Evolutionary conservation across 2,797 vertebrate species (phyloP), one percentile per base, ranked within the genome.

Genomic region (Typhlichthys eigenmanni): DNA sequence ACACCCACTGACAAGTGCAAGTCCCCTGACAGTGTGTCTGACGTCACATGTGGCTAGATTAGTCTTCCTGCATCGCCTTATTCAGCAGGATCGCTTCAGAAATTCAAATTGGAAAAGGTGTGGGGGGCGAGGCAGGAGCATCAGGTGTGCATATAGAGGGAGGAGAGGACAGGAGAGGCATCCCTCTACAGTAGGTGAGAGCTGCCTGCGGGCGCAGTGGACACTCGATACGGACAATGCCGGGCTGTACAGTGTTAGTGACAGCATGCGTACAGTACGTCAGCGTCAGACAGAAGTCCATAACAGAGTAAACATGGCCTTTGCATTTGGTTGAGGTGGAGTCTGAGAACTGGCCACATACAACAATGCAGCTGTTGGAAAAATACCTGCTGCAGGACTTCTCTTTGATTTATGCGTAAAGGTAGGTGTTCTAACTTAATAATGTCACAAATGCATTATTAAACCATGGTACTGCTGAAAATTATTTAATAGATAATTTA

Each of bases 21-120:
- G 75, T 92, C 89, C 87, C 90, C 69, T 74, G 87, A 81, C 74
- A 81, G 69, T 53, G 34, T 53, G 24, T 54, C 62, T 85, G 89
- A 90, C 83, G 87, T 89, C 89, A 90, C 79, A 66, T 58, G 57
- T 59, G 80, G 64, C 24, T 69, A 57, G 52, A 75, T 72, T 69
- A 84, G 80, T 74, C 70, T 83, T 81, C 85, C 79, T 54, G 71
- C 51, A 55, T 74, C 64, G 72, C 76, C 78, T 72, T 54, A 74
- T 82, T 80, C 74, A 78, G 81, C 62, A 13, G 43, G 75, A 74
- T 86, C 80, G 69, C 50, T 77, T 80, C 65, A 63, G 45, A 69
- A 75, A 57, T 56, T 76, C 68, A 64, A 79, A 77, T 74, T 75
- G 75, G 55, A 53, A 65, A 47, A 76, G 64, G 60, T 67, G 74